Evolutionary conservation across 1,140 invertebrate genomes (phyloP), one percentile per base, ranked within the genome.

Genomic region (Anastrepha ludens): DNA sequence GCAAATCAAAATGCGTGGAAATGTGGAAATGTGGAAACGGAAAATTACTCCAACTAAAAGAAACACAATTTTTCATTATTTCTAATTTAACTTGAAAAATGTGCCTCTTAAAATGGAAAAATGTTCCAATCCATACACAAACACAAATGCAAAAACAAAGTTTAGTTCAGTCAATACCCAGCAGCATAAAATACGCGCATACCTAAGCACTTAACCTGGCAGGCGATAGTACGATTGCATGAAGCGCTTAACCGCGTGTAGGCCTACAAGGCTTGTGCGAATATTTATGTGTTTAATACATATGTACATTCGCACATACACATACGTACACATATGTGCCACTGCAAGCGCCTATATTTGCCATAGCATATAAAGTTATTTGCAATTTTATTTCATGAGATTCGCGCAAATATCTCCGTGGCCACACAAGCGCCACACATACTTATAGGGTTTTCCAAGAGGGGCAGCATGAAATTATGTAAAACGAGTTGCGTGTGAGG

Each of bases 231-330:
- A 7, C 47, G 47, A 20, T 6, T 13, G n/a, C 55, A 17, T 55
- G 74, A 81, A 29, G 7, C n/a, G 47, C 74, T 7, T 81, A 81
- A 81, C 74, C 74, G n/a, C 47, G 55, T 11, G 74, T 81, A 81
- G 74, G 47, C 74, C 74, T 29, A 81, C 17, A 29, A n/a, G 70
- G 41, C 8, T 2, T 7, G 70, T 50, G 29, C 47, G n/a, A 6
- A 50, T 9, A 78, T 78, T 7, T 47, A 39, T 67, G 64, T 6
- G 6, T 67, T 29, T 0, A 29, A 29, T 29, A 11, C 50, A 55
- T 55, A 9, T 9, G 50, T 55, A 55, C 5, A 20, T 67, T 0
- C 64, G 11, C 20, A 39, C 60, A 62, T 62, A 62, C 11, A 62
- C 60, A 62, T 62, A 62, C 17, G 2, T 17, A 47, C 3, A 3